Evolutionary conservation across 2,888 invertebrate species (phyloP).

Genomic region (Drosophila peninsularis): DNA sequence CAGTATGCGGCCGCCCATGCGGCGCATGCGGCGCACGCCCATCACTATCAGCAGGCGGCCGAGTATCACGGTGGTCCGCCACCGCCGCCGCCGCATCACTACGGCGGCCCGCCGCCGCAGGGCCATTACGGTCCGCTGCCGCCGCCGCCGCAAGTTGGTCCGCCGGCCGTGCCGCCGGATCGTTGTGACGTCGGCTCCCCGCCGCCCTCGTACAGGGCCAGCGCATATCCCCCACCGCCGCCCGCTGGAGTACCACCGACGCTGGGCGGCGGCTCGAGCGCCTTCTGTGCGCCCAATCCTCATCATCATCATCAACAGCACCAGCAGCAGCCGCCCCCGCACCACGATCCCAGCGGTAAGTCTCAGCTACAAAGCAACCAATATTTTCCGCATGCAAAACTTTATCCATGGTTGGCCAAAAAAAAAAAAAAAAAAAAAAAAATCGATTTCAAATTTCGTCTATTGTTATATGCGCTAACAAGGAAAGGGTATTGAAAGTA

Average conservation of each 20-base stretch:
- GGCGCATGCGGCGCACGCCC: constrained; percentile 70
- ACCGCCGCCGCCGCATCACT: constrained; percentile 63
- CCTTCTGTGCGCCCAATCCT: constrained; percentile 84
- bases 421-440: background rate
- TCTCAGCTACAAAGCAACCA: constrained; percentile 24
- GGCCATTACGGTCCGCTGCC: constrained; percentile 55
- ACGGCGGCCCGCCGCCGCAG: constrained; percentile 67
- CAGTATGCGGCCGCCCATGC: constrained; percentile 72
- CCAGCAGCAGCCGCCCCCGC: constrained; percentile 68
- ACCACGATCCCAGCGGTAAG: constrained; percentile 82
- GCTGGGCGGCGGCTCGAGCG: constrained; percentile 83
- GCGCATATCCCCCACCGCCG: constrained; percentile 66
- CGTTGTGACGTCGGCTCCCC: constrained; percentile 81
- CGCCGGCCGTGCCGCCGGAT: constrained; percentile 62
- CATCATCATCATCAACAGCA: constrained; percentile 82
- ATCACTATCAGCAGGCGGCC: constrained; percentile 76
- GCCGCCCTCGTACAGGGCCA: constrained; percentile 79
- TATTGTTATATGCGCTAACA: constrained; percentile 28
- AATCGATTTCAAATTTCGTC: constrained; percentile 26
- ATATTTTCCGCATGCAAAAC: constrained; percentile 38
- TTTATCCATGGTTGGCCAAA: constrained; percentile 29
- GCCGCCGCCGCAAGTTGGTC: constrained; percentile 46
- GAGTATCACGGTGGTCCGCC: constrained; percentile 71
- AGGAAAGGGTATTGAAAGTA: constrained; percentile 23
- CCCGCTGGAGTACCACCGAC: constrained; percentile 70